Percentiles rank a stretch among this genome's conserved stretches.
Evolutionary conservation across 1,140 invertebrate genomes (phyloP).

Genomic region (Varroa destructor): DNA sequence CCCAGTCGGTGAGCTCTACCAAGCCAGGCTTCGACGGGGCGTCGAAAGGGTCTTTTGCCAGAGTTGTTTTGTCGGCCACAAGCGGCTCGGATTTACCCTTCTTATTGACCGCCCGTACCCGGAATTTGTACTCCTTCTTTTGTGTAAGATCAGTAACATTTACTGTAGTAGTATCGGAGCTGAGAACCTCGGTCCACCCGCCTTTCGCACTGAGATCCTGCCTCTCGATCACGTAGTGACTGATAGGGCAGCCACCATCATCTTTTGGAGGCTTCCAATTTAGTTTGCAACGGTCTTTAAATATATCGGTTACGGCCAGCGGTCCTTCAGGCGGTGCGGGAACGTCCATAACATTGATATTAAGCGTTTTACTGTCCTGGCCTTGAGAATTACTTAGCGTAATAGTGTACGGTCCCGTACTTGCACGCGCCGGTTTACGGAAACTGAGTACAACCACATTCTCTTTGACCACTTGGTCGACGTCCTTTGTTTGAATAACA

Average conservation of each 20-base stretch:
- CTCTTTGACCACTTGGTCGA: slow-evolving; percentile 72
- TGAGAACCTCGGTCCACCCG: slow-evolving; percentile 68
- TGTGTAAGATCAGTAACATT: slow-evolving; percentile 72
- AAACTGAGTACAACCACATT: slow-evolving; percentile 77
- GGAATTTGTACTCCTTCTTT: slow-evolving; percentile 84
- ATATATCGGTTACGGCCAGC: slow-evolving; percentile 79
- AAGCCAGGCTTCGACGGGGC: slow-evolving; percentile 79
- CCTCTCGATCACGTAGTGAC: slow-evolving; percentile 84
- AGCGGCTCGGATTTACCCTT: slow-evolving; percentile 61
- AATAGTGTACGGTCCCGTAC: slow-evolving; percentile 68
- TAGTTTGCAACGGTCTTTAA: slow-evolving; percentile 76
- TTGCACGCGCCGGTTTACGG: slow-evolving; percentile 62
- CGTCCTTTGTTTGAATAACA: slow-evolving; percentile 64
- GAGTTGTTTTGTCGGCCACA: slow-evolving; percentile 62
- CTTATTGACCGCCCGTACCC: slow-evolving; percentile 84
- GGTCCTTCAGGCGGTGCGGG: slow-evolving; percentile 68
- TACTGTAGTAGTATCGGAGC: slow-evolving; percentile 51
- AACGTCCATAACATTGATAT: slow-evolving; percentile 57
- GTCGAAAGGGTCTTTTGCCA: slow-evolving; percentile 96
- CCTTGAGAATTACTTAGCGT: slow-evolving; percentile 73
- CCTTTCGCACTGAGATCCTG: slow-evolving; percentile 58
- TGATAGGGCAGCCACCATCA: slow-evolving; percentile 77
- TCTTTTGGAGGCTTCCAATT: slow-evolving; percentile 80
- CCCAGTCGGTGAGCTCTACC: slow-evolving; percentile 86
- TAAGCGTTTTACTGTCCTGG: slow-evolving; percentile 66